Evolutionary conservation across 2,113 vertebrate species (phyloP).

Genomic region (Cyphomyrus plagiostoma): DNA sequence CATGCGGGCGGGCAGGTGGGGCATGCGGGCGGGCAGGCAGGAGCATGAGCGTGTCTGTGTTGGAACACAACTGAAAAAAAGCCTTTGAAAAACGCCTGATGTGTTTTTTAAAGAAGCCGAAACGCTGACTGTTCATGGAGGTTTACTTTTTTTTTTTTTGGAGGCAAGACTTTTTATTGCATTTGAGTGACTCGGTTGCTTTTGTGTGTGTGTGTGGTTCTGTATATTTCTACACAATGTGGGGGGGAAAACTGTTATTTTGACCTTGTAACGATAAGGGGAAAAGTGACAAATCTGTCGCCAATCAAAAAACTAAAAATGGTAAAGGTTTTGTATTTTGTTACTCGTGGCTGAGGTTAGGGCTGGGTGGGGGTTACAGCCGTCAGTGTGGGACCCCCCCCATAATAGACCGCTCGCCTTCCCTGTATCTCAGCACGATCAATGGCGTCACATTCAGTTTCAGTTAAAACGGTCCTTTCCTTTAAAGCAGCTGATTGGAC

Average conservation of each 20-base stretch:
- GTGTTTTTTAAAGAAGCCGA: not conserved
- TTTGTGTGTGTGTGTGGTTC: not conserved
- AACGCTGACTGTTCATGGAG: not conserved
- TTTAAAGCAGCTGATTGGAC: not conserved
- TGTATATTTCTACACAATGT: no score
- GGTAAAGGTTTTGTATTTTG: not conserved
- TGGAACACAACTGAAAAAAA: not conserved
- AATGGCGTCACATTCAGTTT: not conserved
- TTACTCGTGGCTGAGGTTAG: not conserved
- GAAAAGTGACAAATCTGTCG: not conserved
- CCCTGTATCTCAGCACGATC: not conserved
- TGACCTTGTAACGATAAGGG: not conserved
- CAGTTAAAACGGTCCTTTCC: not conserved
- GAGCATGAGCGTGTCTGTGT: not conserved
- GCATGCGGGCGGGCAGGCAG: no score
- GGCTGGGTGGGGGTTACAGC: not conserved
- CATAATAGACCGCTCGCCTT: not conserved
- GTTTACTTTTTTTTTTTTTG: not conserved
- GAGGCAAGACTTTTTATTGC: not conserved
- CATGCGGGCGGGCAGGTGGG: no score
- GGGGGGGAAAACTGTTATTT: not conserved
- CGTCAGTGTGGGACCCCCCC: not conserved
- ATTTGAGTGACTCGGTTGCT: not conserved
- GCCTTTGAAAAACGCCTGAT: not conserved
- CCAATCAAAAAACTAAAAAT: not conserved